These are phyloP conservation scores for Cyclina sinensis DNA, from an alignment of 1,140 invertebrate genomes.

Conservation along the genomic window DNA sequence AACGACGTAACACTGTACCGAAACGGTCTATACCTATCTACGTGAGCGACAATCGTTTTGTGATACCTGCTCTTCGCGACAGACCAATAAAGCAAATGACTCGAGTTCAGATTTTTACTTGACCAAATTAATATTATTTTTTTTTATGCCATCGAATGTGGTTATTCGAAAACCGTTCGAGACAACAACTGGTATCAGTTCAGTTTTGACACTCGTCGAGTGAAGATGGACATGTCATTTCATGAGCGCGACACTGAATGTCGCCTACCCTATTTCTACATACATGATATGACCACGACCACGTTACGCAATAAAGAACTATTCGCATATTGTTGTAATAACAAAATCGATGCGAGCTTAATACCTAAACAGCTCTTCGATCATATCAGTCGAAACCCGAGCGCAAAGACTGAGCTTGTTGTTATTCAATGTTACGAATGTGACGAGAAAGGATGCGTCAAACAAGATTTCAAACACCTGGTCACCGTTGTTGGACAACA, in stretches of 20 bases:
- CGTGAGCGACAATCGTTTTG: not conserved
- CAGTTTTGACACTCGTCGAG: too few relatives aligned
- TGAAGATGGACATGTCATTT: too few relatives aligned
- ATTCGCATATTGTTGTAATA: not conserved
- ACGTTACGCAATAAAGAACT: not conserved
- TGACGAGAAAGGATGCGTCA: not conserved
- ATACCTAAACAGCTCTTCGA: not conserved
- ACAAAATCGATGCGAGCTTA: not conserved
- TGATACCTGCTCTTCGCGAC: not conserved
- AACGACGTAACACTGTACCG: not conserved
- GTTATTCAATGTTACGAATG: conserved; percentile 4
- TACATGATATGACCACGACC: not conserved
- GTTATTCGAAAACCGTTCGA: too few relatives aligned
- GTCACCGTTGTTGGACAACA: not conserved
- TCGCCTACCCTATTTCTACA: not conserved
- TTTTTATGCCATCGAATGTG: too few relatives aligned
- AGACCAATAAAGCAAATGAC: not conserved
- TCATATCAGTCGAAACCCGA: not conserved
- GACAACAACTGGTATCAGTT: too few relatives aligned
- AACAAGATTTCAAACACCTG: not conserved
- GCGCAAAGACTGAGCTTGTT: not conserved
- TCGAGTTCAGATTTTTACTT: not conserved
- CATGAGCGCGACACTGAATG: not conserved
- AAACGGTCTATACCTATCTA: conserved; percentile 24
- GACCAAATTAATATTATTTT: too few relatives aligned